A percentile compares a stretch with the other conserved stretches of the same genome.
phyloP scores from a whole-genome alignment of 2,888 invertebrate genomes.

The Andrena dorsata region DNA sequence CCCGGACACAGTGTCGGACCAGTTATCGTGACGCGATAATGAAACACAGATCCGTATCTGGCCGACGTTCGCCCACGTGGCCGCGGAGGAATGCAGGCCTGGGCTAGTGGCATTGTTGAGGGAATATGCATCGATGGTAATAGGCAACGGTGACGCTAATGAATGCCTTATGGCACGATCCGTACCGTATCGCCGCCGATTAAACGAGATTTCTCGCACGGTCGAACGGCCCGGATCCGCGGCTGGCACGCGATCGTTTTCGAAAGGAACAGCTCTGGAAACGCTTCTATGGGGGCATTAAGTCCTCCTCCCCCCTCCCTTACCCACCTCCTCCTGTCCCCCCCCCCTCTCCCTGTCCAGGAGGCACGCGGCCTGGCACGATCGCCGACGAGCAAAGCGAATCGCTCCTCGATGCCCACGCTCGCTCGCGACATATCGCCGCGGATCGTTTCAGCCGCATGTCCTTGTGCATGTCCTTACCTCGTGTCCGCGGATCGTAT shows the following conservation, averaged over 20 bases:
- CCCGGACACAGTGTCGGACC: constrained; percentile 35
- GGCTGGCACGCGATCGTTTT: constrained; percentile 70
- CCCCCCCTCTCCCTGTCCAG: too few relatives aligned
- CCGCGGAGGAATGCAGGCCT: constrained; percentile 54
- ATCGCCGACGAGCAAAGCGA: constrained; percentile 66
- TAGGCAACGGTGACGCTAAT: constrained; percentile 65
- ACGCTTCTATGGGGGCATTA: constrained; percentile 60
- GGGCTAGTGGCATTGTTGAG: constrained; percentile 62
- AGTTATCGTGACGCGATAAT: constrained; percentile 65
- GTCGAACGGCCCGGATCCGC: constrained; percentile 54
- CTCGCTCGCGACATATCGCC: constrained; percentile 54
- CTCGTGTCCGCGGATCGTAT: constrained; percentile 50
- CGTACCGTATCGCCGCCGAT: constrained; percentile 61
- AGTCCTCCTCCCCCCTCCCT: constrained; percentile 36
- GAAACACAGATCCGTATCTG: constrained; percentile 61
- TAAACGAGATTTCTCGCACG: constrained; percentile 63
- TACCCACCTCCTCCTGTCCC: background rate
- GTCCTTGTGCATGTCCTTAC: constrained; percentile 65
- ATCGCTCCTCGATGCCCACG: constrained; percentile 67
- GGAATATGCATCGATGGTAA: constrained; percentile 65
- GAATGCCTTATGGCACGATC: constrained; percentile 65
- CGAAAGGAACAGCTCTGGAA: constrained; percentile 59
- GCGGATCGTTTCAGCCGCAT: constrained; percentile 43
- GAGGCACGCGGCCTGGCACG: constrained; percentile 48
- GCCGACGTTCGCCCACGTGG: constrained; percentile 59